Base-by-base conservation (phyloP, 2,888 invertebrate genomes). In the Lumbricus terrestris region DNA sequence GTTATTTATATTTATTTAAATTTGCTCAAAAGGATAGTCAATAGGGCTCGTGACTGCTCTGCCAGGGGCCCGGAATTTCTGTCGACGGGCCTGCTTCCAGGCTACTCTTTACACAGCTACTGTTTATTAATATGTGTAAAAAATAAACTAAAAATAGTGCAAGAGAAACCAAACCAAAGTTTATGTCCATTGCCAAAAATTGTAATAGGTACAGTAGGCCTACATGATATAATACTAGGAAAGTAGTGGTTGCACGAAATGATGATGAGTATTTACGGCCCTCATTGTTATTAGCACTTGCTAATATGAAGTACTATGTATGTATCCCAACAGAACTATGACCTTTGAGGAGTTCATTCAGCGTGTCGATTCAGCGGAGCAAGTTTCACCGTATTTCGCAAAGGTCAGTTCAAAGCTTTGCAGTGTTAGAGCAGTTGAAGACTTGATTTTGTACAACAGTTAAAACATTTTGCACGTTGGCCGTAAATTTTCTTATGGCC, bases 321-420 rank as follows among this genome's bases (percentile, higher is more conserved):
- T 85, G 20, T 20, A n/a, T 54, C 33, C 0, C 23, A 91, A 47
- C 92, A 95, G 95, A 92, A 95, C 95, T 18, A 91, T 96, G 88
- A 93, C 94, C 47, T 95, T 96, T 92, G 91, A 93, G 90, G 95
- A 95, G 89, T 93, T 96, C 85, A 93, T 96, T 15, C 91, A 93
- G 90, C 92, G 95, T 92, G 95, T 95, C 83, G 93, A 95, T 38
- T 91, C 93, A 91, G 92, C 93, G 33, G 91, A 91, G 33, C 94
- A 95, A 90, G 91, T 92, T 34, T 93, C 94, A 85, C 95, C 93
- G 92, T 95, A 95, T 92, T 91, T 95, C 89, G 92, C 92, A 89
- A 92, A 95, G 94, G 95, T 95, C 6, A n/a, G 83, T 29, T 47
- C 8, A 15, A n/a, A 69, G 16, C 1, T 69, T 69, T n/a, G 29